Conservation (phyloP, 2,113 vertebrate genomes). For the Ochotona curzoniae region DNA sequence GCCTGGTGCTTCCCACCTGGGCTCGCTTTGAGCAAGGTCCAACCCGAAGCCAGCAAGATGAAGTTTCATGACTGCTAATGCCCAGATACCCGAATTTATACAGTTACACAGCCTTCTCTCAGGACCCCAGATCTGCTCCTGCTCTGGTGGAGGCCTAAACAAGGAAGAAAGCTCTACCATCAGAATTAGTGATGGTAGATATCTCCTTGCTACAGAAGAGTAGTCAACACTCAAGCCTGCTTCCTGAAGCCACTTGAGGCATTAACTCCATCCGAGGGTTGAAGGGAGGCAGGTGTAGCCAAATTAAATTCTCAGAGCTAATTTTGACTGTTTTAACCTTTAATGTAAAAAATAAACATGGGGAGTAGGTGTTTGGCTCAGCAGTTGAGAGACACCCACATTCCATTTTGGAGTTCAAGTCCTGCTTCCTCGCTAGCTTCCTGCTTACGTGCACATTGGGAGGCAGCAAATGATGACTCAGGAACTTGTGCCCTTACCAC, state of each 20-base stretch:
- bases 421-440: too few relatives aligned
- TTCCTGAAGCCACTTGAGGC: neutral
- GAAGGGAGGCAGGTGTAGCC: neutral
- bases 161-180: neutral
- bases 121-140: neutral
- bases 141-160: neutral
- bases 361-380: too few relatives aligned
- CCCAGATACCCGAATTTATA: neutral
- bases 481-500: too few relatives aligned
- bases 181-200: neutral
- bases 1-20: neutral
- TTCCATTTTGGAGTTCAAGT: too few relatives aligned
- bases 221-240: neutral
- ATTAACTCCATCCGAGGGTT: neutral
- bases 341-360: neutral
- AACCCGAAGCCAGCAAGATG: neutral
- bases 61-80: neutral
- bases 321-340: constrained; percentile 36
- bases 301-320: neutral
- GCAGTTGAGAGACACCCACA: too few relatives aligned
- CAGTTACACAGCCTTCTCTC: neutral
- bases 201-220: neutral
- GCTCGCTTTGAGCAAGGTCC: neutral
- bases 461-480: too few relatives aligned
- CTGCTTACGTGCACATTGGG: too few relatives aligned